Evolutionary conservation across 2,888 invertebrate species (phyloP), one percentile per base, ranked within the genome.

Genomic region (Hypena proboscidalis): DNA sequence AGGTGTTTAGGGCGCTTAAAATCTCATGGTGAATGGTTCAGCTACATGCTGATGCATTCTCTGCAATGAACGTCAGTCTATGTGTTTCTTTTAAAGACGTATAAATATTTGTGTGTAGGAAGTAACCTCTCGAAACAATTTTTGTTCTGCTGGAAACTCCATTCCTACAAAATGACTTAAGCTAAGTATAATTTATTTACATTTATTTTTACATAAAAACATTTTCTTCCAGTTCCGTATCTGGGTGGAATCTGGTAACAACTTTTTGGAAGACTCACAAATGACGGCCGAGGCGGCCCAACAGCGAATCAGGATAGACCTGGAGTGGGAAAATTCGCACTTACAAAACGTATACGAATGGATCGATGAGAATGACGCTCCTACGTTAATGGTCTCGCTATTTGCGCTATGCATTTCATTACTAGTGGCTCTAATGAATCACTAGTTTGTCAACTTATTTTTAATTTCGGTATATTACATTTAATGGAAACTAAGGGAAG

Each of bases 321-420:
- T 70, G 0, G 11, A 10, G 0, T 90, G 90, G 90, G 51, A 65
- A 1, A 14, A 37, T 0, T 30, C 36, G 0, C 40, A 73, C 4
- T 19, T 78, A 6, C 66, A 80, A 0, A 30, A 54, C 0, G 78
- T 85, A 0, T 90, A 90, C 48, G 79, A 85, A 7, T 90, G 90
- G 90, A 87, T 90, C 2, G 77, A 85, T 2, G 83, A 83, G 15
- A 90, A 89, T 15, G 76, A 84, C 45, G 88, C 85, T 0, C 69
- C 80, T 0, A 78, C 80, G 0, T 15, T 83, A 1, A 65, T 76
- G 1, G 57, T 80, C 1, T 90, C 90, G 0, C 39, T 83, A 1
- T 6, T 77, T 0, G 61, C 87, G 15, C 44, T 90, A 0, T 56
- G 64, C 13, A 41, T 79, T n/a, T 78, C 85, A 0, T 26, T 77